phyloP scores from a whole-genome alignment of 2,888 invertebrate genomes.

The Megaustenia siamemsis region DNA sequence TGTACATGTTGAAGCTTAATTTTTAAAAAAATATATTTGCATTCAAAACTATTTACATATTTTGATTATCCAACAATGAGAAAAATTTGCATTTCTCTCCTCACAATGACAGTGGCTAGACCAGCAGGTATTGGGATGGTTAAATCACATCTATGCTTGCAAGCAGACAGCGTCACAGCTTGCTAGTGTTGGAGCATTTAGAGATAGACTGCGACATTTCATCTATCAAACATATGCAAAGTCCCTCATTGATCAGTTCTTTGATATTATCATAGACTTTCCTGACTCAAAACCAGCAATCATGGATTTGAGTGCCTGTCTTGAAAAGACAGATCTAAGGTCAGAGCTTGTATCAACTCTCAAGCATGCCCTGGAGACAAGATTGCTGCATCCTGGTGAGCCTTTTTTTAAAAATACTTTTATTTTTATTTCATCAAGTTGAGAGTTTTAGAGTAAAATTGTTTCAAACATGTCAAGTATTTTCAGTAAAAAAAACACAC shows the following conservation, averaged over 20 bases:
- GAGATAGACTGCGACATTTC: constrained; percentile 85
- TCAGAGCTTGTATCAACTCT: constrained; percentile 85
- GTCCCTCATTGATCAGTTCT: constrained; percentile 93
- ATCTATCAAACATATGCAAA: constrained; percentile 93
- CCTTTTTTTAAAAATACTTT: too few relatives aligned
- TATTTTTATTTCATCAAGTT: too few relatives aligned
- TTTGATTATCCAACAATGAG: too few relatives aligned
- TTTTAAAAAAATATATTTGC: too few relatives aligned
- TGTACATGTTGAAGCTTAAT: too few relatives aligned
- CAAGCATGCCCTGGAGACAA: constrained; percentile 90
- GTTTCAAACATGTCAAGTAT: too few relatives aligned
- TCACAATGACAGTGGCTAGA: constrained; percentile 87
- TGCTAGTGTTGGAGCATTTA: constrained; percentile 72
- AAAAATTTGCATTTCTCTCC: not conserved
- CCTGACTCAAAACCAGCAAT: constrained; percentile 96
- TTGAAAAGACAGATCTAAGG: constrained; percentile 91
- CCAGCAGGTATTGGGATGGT: constrained; percentile 91
- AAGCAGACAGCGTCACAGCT: constrained; percentile 65
- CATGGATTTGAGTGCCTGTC: constrained; percentile 91
- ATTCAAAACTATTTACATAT: too few relatives aligned
- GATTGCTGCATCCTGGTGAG: constrained; percentile 88
- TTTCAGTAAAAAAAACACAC: too few relatives aligned
- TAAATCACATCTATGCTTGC: constrained; percentile 87
- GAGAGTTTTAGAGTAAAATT: too few relatives aligned
- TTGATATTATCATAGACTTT: constrained; percentile 97